A percentile compares a stretch with the other conserved stretches of the same genome.
Evolutionary conservation across 2,113 vertebrate genomes (phyloP).

Genomic region (Dryoscopus gambensis): DNA sequence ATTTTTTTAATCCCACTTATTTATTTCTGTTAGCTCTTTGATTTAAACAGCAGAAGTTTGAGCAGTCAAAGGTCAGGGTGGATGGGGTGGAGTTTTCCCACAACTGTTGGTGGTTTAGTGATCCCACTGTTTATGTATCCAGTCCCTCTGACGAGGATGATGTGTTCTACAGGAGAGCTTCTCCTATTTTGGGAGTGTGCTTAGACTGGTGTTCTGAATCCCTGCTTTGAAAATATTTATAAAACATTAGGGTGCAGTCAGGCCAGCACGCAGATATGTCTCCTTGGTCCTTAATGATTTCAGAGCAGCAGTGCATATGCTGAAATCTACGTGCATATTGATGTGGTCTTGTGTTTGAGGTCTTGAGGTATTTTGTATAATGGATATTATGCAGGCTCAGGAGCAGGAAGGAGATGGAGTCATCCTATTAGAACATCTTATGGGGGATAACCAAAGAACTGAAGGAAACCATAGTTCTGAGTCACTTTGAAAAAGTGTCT

Average conservation of each 20-base stretch:
- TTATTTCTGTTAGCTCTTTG: conserved; percentile 50
- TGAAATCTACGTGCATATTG: not conserved
- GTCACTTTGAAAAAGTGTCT: not conserved
- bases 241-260: not conserved
- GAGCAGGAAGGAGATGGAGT: not conserved
- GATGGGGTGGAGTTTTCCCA: conserved; percentile 59
- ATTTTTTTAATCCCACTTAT: not conserved
- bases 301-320: not conserved
- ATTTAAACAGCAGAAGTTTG: conserved; percentile 42
- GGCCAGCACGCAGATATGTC: not conserved
- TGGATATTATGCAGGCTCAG: not conserved
- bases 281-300: not conserved
- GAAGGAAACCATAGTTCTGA: not conserved
- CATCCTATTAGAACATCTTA: not conserved
- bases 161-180: conserved; percentile 12
- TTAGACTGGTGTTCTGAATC: not conserved
- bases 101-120: conserved; percentile 3
- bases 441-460: not conserved
- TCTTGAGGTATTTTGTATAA: not conserved
- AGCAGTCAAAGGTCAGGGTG: conserved; percentile 6
- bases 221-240: not conserved
- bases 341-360: not conserved
- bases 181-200: not conserved
- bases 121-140: conserved; percentile 2
- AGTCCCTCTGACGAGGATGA: not conserved